These are phyloP conservation scores for Toxonevra muliebris DNA, from an alignment of 2,888 invertebrate species.

Conservation along the genomic window DNA sequence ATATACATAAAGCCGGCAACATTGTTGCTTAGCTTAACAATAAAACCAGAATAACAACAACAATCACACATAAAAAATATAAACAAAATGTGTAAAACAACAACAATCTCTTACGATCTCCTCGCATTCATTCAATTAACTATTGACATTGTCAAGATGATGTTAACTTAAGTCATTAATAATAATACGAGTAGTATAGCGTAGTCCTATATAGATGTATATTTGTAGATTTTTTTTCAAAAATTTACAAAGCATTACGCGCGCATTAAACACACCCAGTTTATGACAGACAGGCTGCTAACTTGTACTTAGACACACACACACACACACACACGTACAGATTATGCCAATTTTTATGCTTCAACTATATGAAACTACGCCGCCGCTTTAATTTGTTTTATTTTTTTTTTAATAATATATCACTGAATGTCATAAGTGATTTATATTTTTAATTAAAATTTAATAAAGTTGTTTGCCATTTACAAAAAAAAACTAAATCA, in stretches of 20 bases:
- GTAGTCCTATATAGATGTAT: too few species aligned
- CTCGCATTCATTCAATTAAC: constrained; percentile 19
- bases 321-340: background rate
- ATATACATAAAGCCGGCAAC: background rate
- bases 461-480: constrained; percentile 2
- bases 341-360: too few species aligned
- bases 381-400: background rate
- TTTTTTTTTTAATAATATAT: background rate
- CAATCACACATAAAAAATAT: background rate
- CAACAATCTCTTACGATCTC: background rate
- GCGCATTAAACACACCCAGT: constrained; percentile 10
- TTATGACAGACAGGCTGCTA: background rate
- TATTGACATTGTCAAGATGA: constrained; percentile 30
- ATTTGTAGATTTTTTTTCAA: too few species aligned
- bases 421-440: constrained; percentile 5
- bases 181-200: background rate
- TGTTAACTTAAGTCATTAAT: constrained; percentile 32
- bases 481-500: too few species aligned
- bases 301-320: background rate
- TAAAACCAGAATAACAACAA: background rate
- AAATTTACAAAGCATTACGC: background rate
- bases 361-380: background rate
- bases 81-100: constrained; percentile 9
- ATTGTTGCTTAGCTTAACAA: background rate
- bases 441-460: constrained; percentile 14